A percentile compares a stretch with the other conserved stretches of the same genome.
Conservation (phyloP, 2,888 invertebrate genomes). For the Syritta pipiens region DNA sequence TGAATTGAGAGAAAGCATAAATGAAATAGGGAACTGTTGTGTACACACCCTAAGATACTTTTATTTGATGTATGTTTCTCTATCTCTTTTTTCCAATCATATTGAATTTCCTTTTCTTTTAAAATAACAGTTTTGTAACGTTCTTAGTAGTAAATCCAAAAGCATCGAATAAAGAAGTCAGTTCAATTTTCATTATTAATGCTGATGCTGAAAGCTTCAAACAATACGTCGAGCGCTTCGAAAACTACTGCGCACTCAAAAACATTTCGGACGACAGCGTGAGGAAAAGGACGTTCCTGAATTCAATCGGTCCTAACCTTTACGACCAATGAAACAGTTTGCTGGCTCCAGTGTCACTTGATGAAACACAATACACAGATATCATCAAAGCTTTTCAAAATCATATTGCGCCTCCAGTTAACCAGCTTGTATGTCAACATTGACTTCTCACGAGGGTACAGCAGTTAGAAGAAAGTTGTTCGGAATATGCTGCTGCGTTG, state of each 20-base stretch:
- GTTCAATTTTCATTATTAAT: too few relatives aligned
- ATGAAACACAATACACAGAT: neutral
- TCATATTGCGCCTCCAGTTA: conserved; percentile 4
- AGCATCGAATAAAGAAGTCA: too few relatives aligned
- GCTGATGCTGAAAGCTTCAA: neutral
- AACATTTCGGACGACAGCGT: neutral
- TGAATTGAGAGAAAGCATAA: too few relatives aligned
- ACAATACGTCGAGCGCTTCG: neutral
- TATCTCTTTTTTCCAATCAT: too few relatives aligned
- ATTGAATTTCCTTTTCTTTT: too few relatives aligned
- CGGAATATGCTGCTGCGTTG: conserved; percentile 8
- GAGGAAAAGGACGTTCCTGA: neutral
- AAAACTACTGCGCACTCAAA: neutral
- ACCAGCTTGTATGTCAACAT: conserved; percentile 1
- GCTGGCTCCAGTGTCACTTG: neutral
- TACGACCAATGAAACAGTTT: neutral
- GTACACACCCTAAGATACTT: too few relatives aligned
- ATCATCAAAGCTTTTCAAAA: neutral
- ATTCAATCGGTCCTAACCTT: neutral
- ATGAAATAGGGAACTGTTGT: too few relatives aligned
- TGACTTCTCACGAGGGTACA: conserved; percentile 6
- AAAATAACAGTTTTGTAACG: too few relatives aligned
- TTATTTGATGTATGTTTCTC: too few relatives aligned
- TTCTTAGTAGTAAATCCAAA: too few relatives aligned
- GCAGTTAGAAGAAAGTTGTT: neutral